Evolutionary conservation across 2,888 invertebrate species (phyloP), one percentile per base, ranked within the genome.

Genomic region (Tinea trinotella): DNA sequence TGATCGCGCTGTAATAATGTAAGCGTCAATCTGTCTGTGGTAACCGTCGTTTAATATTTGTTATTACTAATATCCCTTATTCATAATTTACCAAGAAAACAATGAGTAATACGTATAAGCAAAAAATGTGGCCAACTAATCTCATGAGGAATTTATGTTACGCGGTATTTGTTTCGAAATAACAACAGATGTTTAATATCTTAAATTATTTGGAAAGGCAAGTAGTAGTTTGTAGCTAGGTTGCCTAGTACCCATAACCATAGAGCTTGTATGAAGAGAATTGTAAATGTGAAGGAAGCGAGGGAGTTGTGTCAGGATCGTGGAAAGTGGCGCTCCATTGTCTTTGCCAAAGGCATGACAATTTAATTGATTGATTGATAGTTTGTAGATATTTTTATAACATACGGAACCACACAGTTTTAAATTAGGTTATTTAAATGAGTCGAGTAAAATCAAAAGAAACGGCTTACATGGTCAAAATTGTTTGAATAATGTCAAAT

Each of bases 381-480:
- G n/a, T n/a, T n/a, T n/a, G n/a, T n/a, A n/a, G n/a, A n/a, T n/a
- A n/a, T n/a, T n/a, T n/a, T n/a, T n/a, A n/a, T n/a, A n/a, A n/a
- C n/a, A n/a, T n/a, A n/a, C n/a, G 30, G 30, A 30, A 30, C 30
- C 30, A 30, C 3, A 30, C n/a, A 30, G 4, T n/a, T n/a, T 22
- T 22, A 22, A 22, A 22, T 22, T 22, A 22, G 3, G 7, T 22
- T 30, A 30, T 30, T 30, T 7, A 4, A 30, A 30, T 22, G 22
- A 30, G 30, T 4, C 9, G n/a, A 30, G 7, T n/a, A 7, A 30
- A 30, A 10, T 30, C 22, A 22, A 22, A 22, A 22, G 22, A 22
- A 22, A 22, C 22, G 3, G 22, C 22, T 40, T 40, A 40, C 40
- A 40, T 40, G 40, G 40, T 48, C 48, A 48, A 48, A 18, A 48